Conservation (phyloP, 2,888 invertebrate genomes). For the Chymomyza procnemis region DNA sequence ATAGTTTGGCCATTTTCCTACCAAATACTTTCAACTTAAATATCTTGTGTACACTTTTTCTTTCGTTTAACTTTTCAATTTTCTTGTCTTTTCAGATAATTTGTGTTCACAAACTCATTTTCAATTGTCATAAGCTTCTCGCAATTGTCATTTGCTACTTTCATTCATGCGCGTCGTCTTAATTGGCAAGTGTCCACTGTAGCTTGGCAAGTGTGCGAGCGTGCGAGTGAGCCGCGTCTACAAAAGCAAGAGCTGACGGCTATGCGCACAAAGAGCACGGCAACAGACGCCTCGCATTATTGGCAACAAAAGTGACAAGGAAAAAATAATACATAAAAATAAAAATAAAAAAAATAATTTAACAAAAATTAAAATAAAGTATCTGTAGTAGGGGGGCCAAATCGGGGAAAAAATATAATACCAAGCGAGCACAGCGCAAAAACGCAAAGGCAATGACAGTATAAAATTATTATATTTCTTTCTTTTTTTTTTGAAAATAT, state of each 20-base stretch:
- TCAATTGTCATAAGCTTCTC: background rate
- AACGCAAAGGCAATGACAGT: slow-evolving; percentile 45
- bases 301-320: background rate
- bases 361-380: slow-evolving; percentile 1
- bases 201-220: background rate
- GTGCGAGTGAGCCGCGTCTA: no score
- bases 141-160: background rate
- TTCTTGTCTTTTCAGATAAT: background rate
- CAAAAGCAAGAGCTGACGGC: background rate
- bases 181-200: background rate
- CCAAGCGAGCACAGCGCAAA: background rate
- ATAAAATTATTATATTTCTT: slow-evolving; percentile 28
- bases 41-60: background rate
- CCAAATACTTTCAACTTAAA: background rate
- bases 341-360: slow-evolving; percentile 11
- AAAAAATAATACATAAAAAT: background rate
- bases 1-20: background rate
- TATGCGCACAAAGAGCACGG: background rate
- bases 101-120: no score
- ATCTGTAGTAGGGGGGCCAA: background rate
- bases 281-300: background rate
- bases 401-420: slow-evolving; percentile 5
- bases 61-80: background rate
- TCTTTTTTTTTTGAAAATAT: slow-evolving; percentile 45
- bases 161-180: background rate